These are phyloP conservation scores for Gephyroberyx darwinii DNA, from an alignment of 2,797 vertebrate species.

Conservation along the genomic window DNA sequence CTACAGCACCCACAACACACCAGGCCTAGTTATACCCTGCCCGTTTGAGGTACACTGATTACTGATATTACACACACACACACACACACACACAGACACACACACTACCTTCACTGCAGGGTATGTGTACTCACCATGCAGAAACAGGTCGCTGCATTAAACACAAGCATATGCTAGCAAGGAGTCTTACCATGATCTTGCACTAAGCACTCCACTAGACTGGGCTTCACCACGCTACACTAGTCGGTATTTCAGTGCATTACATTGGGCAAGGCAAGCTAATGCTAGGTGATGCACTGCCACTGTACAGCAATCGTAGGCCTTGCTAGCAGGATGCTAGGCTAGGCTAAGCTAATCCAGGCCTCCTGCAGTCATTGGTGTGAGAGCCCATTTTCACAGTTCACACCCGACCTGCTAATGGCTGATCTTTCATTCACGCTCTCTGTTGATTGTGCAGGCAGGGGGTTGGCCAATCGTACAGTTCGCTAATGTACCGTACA, in stretches of 20 bases:
- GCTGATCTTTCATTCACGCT: conserved; percentile 83
- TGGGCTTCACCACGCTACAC: conserved; percentile 83
- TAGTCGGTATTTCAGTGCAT: conserved; percentile 73
- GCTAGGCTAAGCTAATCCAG: conserved; percentile 75
- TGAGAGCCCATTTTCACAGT: conserved; percentile 84
- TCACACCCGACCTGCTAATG: conserved; percentile 84
- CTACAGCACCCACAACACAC: conserved; percentile 69
- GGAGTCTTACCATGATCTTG: conserved; percentile 83
- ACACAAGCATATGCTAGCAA: conserved; percentile 83
- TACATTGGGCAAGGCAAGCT: conserved; percentile 71
- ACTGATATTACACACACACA: conserved; percentile 78
- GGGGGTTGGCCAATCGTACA: conserved; percentile 79
- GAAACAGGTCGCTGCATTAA: conserved; percentile 85
- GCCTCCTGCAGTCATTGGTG: conserved; percentile 83
- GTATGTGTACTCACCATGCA: conserved; percentile 82
- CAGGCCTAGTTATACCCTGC: conserved; percentile 82
- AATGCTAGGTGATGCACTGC: conserved; percentile 58
- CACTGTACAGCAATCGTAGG: conserved; percentile 49
- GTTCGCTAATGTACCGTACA: conserved; percentile 79
- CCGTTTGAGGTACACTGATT: conserved; percentile 84
- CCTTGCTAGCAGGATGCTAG: conserved; percentile 69
- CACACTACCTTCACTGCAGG: conserved; percentile 80
- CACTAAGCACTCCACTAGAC: conserved; percentile 81
- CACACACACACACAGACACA: conserved; percentile 42
- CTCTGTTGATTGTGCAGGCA: conserved; percentile 82